phyloP scores from a whole-genome alignment of 2,113 vertebrate genomes.

The Heptranchias perlo region DNA sequence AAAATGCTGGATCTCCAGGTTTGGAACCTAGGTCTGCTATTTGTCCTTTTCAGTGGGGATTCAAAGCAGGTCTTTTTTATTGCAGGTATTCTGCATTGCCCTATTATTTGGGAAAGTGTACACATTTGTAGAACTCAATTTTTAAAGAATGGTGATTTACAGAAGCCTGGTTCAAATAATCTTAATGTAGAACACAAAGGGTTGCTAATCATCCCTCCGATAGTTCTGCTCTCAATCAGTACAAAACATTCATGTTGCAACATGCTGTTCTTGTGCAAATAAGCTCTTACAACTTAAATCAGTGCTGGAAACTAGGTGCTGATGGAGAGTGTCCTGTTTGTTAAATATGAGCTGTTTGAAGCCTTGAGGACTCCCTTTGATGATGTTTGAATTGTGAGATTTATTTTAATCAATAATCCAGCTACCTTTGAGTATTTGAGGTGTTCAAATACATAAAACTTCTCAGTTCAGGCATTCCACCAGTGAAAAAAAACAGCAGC shows the following conservation, averaged over 20 bases:
- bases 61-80: not conserved
- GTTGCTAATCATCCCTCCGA: not conserved
- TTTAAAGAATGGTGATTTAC: not conserved
- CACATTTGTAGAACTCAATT: not conserved
- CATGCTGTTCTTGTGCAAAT: not conserved
- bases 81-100: not conserved
- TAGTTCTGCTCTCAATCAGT: not conserved
- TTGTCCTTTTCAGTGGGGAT: not conserved
- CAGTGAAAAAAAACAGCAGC: not conserved
- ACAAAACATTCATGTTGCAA: not conserved
- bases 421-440: not conserved
- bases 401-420: not conserved
- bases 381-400: not conserved
- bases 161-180: not conserved
- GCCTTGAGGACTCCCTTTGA: not conserved
- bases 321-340: not conserved
- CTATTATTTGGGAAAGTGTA: not conserved
- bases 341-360: not conserved
- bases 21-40: not conserved
- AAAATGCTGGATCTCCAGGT: not conserved
- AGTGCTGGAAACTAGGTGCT: not conserved
- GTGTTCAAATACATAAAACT: not conserved
- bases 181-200: not conserved
- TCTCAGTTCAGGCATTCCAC: not conserved
- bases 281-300: not conserved